Evolutionary conservation across 1,140 invertebrate genomes (phyloP).

Genomic region (Ips typographus): DNA sequence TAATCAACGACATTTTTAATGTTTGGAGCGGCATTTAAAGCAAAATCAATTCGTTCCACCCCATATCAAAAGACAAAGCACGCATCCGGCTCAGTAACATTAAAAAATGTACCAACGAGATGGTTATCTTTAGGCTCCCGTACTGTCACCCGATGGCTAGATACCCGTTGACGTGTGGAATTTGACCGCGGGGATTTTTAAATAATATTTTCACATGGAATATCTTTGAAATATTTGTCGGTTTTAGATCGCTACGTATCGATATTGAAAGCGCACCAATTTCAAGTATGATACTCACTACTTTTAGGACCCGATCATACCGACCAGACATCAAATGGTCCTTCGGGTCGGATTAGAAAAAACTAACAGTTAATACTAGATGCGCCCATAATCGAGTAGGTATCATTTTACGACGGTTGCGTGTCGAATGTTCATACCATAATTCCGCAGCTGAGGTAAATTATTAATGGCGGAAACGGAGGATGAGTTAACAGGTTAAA

Average conservation of each 20-base stretch:
- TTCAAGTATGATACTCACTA: too few species aligned
- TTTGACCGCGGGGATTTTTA: conserved; percentile 1
- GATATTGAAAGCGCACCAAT: not conserved
- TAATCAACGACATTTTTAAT: too few species aligned
- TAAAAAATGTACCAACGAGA: too few species aligned
- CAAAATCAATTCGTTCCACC: too few species aligned
- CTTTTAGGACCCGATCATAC: too few species aligned
- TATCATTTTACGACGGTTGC: conserved; percentile 13
- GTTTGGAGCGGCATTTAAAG: too few species aligned
- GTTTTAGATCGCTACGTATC: not conserved
- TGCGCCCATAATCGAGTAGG: not conserved
- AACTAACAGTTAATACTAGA: too few species aligned
- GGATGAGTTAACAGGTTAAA: conserved; percentile 24
- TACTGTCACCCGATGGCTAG: conserved; percentile 1
- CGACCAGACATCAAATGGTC: too few species aligned
- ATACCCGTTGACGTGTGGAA: not conserved
- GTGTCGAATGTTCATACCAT: conserved; percentile 13
- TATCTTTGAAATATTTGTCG: conserved; percentile 2
- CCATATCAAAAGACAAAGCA: too few species aligned
- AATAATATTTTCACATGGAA: conserved; percentile 6
- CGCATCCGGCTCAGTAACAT: too few species aligned
- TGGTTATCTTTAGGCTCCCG: not conserved
- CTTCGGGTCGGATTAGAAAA: too few species aligned
- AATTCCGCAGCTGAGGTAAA: conserved; percentile 9
- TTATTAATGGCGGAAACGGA: conserved; percentile 20